Evolutionary conservation across 64 coral and sea anemone species (phyloP).

Genomic region (Stichodactyla helianthus): DNA sequence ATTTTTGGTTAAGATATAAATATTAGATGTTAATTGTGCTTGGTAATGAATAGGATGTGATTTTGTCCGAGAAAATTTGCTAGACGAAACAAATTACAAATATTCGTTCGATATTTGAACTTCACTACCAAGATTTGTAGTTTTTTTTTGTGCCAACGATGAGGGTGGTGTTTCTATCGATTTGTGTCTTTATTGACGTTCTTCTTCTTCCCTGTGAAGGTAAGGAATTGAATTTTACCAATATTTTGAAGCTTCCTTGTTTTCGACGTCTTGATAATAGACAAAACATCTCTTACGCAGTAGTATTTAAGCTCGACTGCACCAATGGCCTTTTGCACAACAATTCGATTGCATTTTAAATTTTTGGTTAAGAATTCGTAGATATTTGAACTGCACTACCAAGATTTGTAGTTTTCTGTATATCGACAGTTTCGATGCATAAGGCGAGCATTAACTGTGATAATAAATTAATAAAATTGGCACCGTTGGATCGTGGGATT

Average conservation of each 20-base stretch:
- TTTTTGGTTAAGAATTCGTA: neutral
- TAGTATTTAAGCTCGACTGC: neutral
- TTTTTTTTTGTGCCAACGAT: neutral
- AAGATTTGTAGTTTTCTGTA: neutral
- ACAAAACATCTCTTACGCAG: neutral
- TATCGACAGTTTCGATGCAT: neutral
- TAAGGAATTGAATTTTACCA: neutral
- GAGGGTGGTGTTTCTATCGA: neutral
- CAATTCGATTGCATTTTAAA: neutral
- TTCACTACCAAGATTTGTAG: neutral
- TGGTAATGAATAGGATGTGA: too few species aligned
- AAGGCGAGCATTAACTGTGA: neutral
- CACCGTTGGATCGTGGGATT: neutral
- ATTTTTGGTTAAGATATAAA: neutral
- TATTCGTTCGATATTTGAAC: neutral
- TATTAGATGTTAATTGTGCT: too few species aligned
- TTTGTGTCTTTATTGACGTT: neutral
- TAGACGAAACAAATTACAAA: too few species aligned
- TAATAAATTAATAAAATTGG: neutral
- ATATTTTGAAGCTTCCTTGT: neutral
- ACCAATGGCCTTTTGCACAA: neutral
- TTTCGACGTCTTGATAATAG: neutral
- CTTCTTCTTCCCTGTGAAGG: neutral
- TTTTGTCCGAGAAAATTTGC: too few species aligned
- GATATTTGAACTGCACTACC: neutral